Percentiles rank a stretch among this genome's conserved stretches.
phyloP scores from a whole-genome alignment of 2,888 invertebrate species.

The Zootermopsis nevadensis region DNA sequence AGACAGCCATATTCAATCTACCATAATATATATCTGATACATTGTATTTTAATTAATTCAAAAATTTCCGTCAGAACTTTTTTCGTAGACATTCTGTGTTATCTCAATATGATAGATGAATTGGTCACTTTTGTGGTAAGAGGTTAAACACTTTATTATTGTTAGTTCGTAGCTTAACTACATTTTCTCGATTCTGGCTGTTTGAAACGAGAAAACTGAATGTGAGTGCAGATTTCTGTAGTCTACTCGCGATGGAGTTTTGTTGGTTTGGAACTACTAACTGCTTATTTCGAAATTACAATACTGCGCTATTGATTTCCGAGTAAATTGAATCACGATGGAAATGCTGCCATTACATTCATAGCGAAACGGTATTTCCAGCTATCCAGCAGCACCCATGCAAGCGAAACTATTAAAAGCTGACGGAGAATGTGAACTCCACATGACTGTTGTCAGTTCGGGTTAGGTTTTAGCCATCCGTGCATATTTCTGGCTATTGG shows the following conservation, averaged over 20 bases:
- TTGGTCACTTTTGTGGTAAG: too few species aligned
- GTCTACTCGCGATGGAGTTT: not conserved
- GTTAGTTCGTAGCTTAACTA: too few species aligned
- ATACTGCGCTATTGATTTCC: conserved; percentile 1
- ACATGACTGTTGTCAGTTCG: conserved; percentile 16
- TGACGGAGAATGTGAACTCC: conserved; percentile 5
- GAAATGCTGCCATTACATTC: conserved; percentile 5
- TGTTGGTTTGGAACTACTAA: not conserved
- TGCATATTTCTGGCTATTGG: conserved; percentile 7
- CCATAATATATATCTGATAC: too few species aligned
- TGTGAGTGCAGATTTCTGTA: not conserved
- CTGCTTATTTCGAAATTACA: not conserved
- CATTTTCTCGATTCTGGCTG: too few species aligned
- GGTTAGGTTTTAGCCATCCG: conserved; percentile 2
- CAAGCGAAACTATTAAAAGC: conserved; percentile 21
- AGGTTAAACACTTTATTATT: too few species aligned
- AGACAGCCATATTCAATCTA: too few species aligned
- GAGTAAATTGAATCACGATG: conserved; percentile 12
- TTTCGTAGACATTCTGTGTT: too few species aligned
- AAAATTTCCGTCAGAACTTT: too few species aligned
- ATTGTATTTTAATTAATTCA: too few species aligned
- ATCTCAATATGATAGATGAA: too few species aligned
- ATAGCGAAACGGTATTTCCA: conserved; percentile 19
- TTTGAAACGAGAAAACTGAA: too few species aligned
- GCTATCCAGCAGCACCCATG: not conserved